Percentiles rank a stretch among this genome's conserved stretches.
Conservation (phyloP, 2,888 invertebrate genomes). For the Drosophila leonis region DNA sequence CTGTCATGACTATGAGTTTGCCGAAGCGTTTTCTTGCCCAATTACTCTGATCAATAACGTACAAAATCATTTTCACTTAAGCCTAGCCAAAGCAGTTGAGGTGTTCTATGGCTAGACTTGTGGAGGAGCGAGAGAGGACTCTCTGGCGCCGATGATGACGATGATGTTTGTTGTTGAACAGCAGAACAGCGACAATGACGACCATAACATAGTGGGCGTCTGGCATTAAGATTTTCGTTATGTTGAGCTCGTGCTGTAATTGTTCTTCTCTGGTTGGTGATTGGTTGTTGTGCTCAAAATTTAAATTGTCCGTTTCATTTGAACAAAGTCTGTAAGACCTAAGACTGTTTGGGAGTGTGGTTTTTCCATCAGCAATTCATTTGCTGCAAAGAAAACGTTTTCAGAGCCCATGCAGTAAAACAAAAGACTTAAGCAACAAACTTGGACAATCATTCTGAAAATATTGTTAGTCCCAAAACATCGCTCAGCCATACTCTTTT, state of each 20-base stretch:
- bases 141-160: slow-evolving; percentile 39
- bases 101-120: slow-evolving; percentile 36
- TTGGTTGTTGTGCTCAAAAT: slow-evolving; percentile 46
- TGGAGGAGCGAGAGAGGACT: slow-evolving; percentile 18
- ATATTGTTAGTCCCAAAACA: slow-evolving; percentile 41
- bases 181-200: slow-evolving; percentile 38
- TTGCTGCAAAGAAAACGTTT: slow-evolving; percentile 40
- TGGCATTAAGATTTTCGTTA: slow-evolving; percentile 70
- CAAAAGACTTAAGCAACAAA: slow-evolving; percentile 26
- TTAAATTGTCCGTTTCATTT: slow-evolving; percentile 62
- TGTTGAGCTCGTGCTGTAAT: slow-evolving; percentile 63
- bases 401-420: slow-evolving; percentile 23
- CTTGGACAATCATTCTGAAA: slow-evolving; percentile 25
- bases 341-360: slow-evolving; percentile 42
- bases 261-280: slow-evolving; percentile 64
- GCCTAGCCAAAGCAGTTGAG: slow-evolving; percentile 30
- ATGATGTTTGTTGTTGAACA: slow-evolving; percentile 13
- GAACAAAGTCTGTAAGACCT: slow-evolving; percentile 59
- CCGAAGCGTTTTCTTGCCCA: slow-evolving; percentile 58
- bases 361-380: background rate
- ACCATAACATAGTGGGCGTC: slow-evolving; percentile 60
- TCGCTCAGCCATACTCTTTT: slow-evolving; percentile 20
- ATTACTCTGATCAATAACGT: slow-evolving; percentile 74
- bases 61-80: slow-evolving; percentile 69
- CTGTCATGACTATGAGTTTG: slow-evolving; percentile 45